Conservation (phyloP, 1,140 invertebrate species). For the Dicyema japonicum region DNA sequence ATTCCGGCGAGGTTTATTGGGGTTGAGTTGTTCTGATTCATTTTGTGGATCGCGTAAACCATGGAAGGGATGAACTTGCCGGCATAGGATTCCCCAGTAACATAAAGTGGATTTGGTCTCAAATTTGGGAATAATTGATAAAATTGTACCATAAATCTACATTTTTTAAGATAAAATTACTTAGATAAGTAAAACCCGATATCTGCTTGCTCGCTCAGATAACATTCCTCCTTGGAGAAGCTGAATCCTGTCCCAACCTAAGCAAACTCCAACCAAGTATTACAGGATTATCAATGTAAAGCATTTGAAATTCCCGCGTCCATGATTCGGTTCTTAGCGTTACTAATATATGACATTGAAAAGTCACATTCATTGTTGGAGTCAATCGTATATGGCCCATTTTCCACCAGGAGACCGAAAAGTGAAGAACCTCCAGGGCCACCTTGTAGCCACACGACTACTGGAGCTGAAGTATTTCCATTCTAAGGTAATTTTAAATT, state of each 20-base stretch:
- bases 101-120: constrained; percentile 12
- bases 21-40: not conserved
- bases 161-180: no score
- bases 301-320: no score
- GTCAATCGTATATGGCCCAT: constrained; percentile 21
- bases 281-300: no score
- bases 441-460: constrained; percentile 27
- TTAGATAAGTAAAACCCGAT: no score
- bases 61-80: constrained; percentile 17
- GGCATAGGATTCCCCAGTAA: constrained; percentile 22
- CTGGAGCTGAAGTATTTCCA: constrained; percentile 12
- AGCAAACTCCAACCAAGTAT: no score
- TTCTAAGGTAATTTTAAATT: no score
- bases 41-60: not conserved
- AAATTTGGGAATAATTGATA: constrained; percentile 16
- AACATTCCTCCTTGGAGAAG: no score
- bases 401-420: constrained; percentile 21
- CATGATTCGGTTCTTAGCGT: no score
- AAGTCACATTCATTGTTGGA: not conserved
- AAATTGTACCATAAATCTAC: constrained; percentile 17
- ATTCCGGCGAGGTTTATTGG: no score
- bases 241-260: no score
- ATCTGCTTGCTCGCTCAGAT: no score
- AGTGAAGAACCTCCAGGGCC: constrained; percentile 26
- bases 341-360: not conserved